These are phyloP conservation scores for Mesorhabditis sp. DNA, from an alignment of 2,888 invertebrate genomes.

Conservation along the genomic window DNA sequence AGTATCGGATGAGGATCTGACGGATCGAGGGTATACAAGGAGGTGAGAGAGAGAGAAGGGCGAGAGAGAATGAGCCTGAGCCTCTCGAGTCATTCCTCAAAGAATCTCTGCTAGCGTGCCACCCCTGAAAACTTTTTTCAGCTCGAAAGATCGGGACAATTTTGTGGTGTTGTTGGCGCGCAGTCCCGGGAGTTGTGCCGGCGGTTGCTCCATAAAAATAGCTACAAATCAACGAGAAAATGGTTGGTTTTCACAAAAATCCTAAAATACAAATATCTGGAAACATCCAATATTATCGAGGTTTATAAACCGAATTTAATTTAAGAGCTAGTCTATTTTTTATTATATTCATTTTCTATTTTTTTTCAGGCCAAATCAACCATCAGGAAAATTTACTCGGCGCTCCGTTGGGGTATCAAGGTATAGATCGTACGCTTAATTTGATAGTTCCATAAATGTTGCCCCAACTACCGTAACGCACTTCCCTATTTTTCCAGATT, in stretches of 20 bases:
- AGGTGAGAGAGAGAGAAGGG: background rate
- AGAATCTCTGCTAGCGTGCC: background rate
- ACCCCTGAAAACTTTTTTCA: background rate
- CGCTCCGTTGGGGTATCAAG: background rate
- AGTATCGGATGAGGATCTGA: slow-evolving; percentile 36
- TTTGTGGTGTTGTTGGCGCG: slow-evolving; percentile 2
- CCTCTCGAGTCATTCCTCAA: background rate
- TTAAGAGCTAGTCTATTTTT: background rate
- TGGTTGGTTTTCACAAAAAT: background rate
- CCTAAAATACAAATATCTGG: too few relatives aligned
- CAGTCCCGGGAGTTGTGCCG: background rate
- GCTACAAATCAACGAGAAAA: background rate
- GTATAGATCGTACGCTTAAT: slow-evolving; percentile 2
- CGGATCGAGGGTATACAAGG: slow-evolving; percentile 28
- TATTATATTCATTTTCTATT: background rate
- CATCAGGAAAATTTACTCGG: background rate
- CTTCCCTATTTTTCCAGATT: background rate
- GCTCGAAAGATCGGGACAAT: background rate
- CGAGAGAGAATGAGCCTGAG: too few relatives aligned
- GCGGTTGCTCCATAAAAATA: background rate
- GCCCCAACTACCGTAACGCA: background rate
- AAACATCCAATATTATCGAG: background rate
- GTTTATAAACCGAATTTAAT: background rate
- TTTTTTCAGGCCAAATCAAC: background rate
- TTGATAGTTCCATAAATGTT: background rate